A percentile compares a stretch with the other conserved stretches of the same genome.
These are phyloP conservation scores for Dicaeum eximium DNA, from an alignment of 2,113 vertebrate species.

Conservation along the genomic window DNA sequence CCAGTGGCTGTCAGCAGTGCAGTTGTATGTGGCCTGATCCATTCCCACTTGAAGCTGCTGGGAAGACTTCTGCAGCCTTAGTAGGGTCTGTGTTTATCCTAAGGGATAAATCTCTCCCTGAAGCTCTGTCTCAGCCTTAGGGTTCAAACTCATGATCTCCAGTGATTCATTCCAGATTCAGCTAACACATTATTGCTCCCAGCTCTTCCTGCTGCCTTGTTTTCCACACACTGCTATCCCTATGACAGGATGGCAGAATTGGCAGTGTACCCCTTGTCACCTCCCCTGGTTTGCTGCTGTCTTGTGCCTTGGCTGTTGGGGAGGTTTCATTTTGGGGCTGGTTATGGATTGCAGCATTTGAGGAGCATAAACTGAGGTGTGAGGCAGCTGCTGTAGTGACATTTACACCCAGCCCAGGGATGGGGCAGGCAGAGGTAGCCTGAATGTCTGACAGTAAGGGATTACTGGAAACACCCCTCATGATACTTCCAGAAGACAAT, in stretches of 20 bases:
- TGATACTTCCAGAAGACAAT: background rate
- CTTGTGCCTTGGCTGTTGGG: background rate
- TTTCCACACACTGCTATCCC: background rate
- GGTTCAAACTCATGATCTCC: background rate
- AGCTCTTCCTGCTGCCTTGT: background rate
- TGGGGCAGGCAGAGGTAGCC: background rate
- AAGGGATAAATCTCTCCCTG: background rate
- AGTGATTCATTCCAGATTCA: background rate
- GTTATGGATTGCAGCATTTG: background rate
- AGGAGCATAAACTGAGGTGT: background rate
- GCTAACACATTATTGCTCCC: background rate
- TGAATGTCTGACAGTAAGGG: background rate
- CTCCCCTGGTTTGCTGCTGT: background rate
- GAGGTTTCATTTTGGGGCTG: background rate
- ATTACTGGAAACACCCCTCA: background rate
- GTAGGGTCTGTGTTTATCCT: background rate
- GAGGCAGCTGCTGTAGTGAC: background rate
- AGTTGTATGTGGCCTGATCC: background rate
- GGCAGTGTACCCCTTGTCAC: background rate
- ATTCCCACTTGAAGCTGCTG: background rate
- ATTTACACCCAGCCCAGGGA: background rate
- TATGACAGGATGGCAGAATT: background rate
- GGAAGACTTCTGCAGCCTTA: background rate
- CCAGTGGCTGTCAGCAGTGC: accelerated
- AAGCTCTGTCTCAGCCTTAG: background rate